Evolutionary conservation across 1,140 invertebrate species (phyloP).

Genomic region (Trichonephila clavipes): DNA sequence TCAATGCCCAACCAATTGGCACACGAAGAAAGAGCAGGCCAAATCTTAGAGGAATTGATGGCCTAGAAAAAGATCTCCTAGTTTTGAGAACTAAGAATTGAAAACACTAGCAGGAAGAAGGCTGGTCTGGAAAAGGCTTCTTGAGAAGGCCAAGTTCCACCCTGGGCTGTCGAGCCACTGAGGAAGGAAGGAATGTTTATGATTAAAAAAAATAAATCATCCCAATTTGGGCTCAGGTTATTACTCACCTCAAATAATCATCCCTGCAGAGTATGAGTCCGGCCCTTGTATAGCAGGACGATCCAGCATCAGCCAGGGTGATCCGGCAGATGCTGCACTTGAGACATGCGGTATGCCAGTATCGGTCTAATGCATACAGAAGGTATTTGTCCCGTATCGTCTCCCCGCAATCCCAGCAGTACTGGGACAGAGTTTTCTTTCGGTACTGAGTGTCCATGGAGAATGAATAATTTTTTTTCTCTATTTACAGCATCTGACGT

Average conservation of each 20-base stretch:
- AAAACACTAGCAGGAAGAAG: too few species aligned
- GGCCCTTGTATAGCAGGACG: constrained; percentile 48
- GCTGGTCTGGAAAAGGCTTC: too few species aligned
- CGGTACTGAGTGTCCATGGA: constrained; percentile 57
- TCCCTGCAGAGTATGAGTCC: constrained; percentile 71
- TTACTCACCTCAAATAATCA: constrained; percentile 58
- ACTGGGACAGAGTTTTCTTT: constrained; percentile 47
- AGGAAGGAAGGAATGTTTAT: too few species aligned
- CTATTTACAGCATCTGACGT: constrained; percentile 18
- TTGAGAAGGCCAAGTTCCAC: too few species aligned
- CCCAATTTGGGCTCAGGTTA: too few species aligned
- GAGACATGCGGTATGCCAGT: constrained; percentile 65
- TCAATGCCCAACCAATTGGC: too few species aligned
- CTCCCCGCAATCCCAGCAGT: constrained; percentile 69
- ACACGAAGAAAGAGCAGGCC: too few species aligned
- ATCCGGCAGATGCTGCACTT: constrained; percentile 70
- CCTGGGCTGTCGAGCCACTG: too few species aligned
- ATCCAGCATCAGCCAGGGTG: constrained; percentile 54
- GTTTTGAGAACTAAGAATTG: too few species aligned
- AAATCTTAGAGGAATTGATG: too few species aligned
- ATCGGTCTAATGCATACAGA: constrained; percentile 58
- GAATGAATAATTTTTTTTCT: not conserved
- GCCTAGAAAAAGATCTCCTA: too few species aligned
- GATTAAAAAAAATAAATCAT: too few species aligned
- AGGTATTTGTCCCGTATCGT: constrained; percentile 66